A percentile compares a stretch with the other conserved stretches of the same genome.
Evolutionary conservation across 2,888 invertebrate species (phyloP).

Genomic region (Folsomia manolachei): DNA sequence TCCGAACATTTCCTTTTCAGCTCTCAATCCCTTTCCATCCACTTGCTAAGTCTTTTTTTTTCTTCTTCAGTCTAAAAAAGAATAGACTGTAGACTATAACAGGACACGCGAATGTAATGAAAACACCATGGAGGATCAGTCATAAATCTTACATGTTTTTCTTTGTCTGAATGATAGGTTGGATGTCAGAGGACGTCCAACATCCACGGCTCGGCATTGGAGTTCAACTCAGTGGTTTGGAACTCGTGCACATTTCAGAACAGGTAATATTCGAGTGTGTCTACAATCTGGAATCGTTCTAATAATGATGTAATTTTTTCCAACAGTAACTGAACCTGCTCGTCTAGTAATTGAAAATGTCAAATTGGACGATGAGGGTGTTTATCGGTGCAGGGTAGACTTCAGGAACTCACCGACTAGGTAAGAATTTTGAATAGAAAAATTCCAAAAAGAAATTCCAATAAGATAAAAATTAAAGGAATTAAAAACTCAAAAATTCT

Average conservation of each 20-base stretch:
- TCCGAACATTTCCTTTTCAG: neutral
- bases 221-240: conserved; percentile 82
- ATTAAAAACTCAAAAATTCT: too few relatives aligned
- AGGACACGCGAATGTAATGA: conserved; percentile 33
- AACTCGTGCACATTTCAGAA: conserved; percentile 78
- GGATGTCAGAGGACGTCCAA: conserved; percentile 79
- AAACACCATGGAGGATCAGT: conserved; percentile 33
- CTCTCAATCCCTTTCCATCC: neutral
- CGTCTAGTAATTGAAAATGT: conserved; percentile 79
- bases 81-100: conserved; percentile 1
- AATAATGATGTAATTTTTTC: too few relatives aligned
- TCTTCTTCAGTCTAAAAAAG: neutral
- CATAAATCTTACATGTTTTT: conserved; percentile 46
- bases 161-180: conserved; percentile 58
- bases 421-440: too few relatives aligned
- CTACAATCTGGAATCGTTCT: too few relatives aligned
- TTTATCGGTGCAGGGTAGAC: conserved; percentile 85
- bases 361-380: conserved; percentile 81
- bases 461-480: too few relatives aligned
- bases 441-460: too few relatives aligned
- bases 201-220: conserved; percentile 77
- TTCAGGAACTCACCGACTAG: conserved; percentile 85
- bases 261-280: too few relatives aligned
- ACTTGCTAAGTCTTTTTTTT: too few relatives aligned
- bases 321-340: conserved; percentile 67